Conservation (phyloP, 2,888 invertebrate genomes). For the Sinotaia quadrata region DNA sequence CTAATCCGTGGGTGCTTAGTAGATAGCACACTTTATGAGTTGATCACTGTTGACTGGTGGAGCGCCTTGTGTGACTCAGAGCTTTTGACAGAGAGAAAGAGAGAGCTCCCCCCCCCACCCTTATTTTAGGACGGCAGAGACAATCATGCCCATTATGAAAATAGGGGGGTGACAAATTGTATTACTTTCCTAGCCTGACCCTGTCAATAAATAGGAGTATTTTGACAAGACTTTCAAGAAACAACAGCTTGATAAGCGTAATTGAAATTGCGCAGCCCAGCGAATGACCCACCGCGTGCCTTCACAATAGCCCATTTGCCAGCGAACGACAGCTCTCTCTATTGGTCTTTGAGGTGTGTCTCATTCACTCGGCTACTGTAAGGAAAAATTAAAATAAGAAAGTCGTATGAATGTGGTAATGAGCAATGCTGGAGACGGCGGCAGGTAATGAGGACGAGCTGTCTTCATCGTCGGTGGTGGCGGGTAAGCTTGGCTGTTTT, state of each 20-base stretch:
- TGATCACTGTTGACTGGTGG: slow-evolving; percentile 31
- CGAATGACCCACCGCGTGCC: slow-evolving; percentile 47
- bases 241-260: slow-evolving; percentile 47
- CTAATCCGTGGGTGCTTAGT: slow-evolving; percentile 38
- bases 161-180: slow-evolving; percentile 35
- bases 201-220: slow-evolving; percentile 45
- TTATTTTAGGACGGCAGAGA: slow-evolving; percentile 36
- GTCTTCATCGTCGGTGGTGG: slow-evolving; percentile 11
- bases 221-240: slow-evolving; percentile 47
- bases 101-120: slow-evolving; percentile 16
- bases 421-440: slow-evolving; percentile 39
- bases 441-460: slow-evolving; percentile 25
- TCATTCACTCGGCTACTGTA: slow-evolving; percentile 47
- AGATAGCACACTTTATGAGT: slow-evolving; percentile 43
- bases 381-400: slow-evolving; percentile 58
- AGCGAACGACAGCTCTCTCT: slow-evolving; percentile 51
- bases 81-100: slow-evolving; percentile 33
- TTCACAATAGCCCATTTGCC: slow-evolving; percentile 52
- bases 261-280: slow-evolving; percentile 47
- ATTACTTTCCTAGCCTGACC: slow-evolving; percentile 37
- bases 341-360: slow-evolving; percentile 58
- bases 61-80: slow-evolving; percentile 31
- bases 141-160: slow-evolving; percentile 40
- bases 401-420: slow-evolving; percentile 52
- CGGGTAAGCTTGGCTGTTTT: slow-evolving; percentile 8